Evolutionary conservation across 2,888 invertebrate genomes (phyloP).

Genomic region (Erebia palarica): DNA sequence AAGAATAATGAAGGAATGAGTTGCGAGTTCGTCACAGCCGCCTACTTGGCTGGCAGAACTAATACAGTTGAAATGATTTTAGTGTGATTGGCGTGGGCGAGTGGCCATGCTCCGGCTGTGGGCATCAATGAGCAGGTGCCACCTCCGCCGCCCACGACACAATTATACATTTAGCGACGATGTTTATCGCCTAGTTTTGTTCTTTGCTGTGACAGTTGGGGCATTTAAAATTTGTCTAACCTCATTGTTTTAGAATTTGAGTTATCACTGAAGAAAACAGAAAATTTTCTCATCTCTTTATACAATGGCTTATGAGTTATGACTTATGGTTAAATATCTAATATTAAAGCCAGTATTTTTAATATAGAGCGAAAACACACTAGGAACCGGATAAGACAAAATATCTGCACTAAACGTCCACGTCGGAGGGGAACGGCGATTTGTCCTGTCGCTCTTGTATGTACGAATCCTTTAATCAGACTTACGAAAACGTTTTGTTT

Average conservation of each 20-base stretch:
- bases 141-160: conserved; percentile 50
- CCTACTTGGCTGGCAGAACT: conserved; percentile 36
- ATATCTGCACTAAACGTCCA: too few species aligned
- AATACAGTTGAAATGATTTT: conserved; percentile 43
- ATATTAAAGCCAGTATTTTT: too few species aligned
- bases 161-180: conserved; percentile 51
- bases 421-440: too few species aligned
- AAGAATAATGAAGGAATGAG: conserved; percentile 27
- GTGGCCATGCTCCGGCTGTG: conserved; percentile 33
- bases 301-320: too few species aligned
- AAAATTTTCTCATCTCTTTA: too few species aligned
- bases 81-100: conserved; percentile 42
- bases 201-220: conserved; percentile 20
- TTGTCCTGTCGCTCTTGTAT: too few species aligned
- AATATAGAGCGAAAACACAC: too few species aligned
- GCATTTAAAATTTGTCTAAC: conserved; percentile 1
- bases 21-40: conserved; percentile 30
- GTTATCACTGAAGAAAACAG: neutral
- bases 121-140: conserved; percentile 65
- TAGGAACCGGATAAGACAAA: too few species aligned
- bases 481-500: too few species aligned
- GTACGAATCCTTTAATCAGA: too few species aligned
- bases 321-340: too few species aligned
- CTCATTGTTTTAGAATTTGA: conserved; percentile 1
- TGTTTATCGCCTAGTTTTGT: conserved; percentile 45